phyloP scores from a whole-genome alignment of 2,888 invertebrate species.

The Coelopa pilipes region DNA sequence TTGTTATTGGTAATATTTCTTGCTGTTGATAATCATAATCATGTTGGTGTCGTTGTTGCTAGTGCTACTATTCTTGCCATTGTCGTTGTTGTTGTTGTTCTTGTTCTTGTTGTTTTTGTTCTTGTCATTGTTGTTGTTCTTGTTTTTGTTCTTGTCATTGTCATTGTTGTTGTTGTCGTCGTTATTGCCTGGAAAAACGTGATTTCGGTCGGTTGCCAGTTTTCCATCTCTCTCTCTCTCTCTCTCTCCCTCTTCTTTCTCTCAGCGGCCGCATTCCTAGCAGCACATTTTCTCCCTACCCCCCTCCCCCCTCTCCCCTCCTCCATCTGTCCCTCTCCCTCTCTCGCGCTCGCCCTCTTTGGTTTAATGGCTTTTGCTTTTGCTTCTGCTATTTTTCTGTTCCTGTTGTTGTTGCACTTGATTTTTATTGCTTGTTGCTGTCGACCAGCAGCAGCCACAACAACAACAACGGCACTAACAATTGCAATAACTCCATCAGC shows the following conservation, averaged over 20 bases:
- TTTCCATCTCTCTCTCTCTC: background rate
- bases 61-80: background rate
- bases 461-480: too few relatives aligned
- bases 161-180: background rate
- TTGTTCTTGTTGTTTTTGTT: background rate
- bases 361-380: background rate
- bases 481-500: too few relatives aligned
- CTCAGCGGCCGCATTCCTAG: background rate
- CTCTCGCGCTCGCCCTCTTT: background rate
- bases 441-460: too few relatives aligned
- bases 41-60: too few relatives aligned
- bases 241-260: background rate
- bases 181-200: too few relatives aligned
- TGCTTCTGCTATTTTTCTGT: background rate
- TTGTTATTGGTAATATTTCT: too few relatives aligned
- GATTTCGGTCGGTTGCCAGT: background rate
- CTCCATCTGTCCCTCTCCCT: background rate
- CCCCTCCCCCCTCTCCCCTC: too few relatives aligned
- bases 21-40: too few relatives aligned
- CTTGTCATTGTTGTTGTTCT: background rate
- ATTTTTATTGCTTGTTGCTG: too few relatives aligned
- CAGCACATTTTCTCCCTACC: background rate
- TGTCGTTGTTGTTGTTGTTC: background rate
- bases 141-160: background rate
- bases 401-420: background rate